Evolutionary conservation across 35 echinoderm and acorn worm species (phyloP).

Genomic region (Hemicentrotus pulcherrimus): DNA sequence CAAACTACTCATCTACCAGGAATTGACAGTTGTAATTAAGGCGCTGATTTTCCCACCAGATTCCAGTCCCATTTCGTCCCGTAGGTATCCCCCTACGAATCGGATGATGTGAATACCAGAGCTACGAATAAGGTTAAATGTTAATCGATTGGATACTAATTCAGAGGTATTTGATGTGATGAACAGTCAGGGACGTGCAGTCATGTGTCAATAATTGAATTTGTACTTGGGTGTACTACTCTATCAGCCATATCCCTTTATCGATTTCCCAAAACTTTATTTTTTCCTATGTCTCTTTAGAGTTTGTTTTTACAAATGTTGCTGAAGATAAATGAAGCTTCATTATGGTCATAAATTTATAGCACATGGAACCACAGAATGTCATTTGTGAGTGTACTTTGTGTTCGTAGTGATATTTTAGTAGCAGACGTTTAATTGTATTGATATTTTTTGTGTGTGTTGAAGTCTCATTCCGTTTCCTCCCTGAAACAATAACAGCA

Average conservation of each 20-base stretch:
- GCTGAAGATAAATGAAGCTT: too few relatives aligned
- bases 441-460: too few relatives aligned
- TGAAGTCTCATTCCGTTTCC: too few relatives aligned
- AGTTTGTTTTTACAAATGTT: neutral
- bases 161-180: neutral
- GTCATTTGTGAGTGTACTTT: too few relatives aligned
- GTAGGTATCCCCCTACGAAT: neutral
- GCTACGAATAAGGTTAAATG: neutral
- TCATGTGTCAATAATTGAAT: conserved; percentile 4
- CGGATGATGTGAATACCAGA: neutral
- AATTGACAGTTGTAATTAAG: conserved; percentile 13
- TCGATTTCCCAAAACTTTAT: neutral
- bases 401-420: too few relatives aligned
- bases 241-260: neutral
- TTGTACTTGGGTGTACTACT: conserved; percentile 12
- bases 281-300: neutral
- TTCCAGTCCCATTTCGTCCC: neutral
- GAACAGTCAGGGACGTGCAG: neutral
- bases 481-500: too few relatives aligned
- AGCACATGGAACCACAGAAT: too few relatives aligned
- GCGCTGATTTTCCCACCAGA: neutral
- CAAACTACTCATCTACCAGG: neutral
- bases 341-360: too few relatives aligned
- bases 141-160: neutral
- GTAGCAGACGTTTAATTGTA: too few relatives aligned